phyloP scores from a whole-genome alignment of 1,140 invertebrate genomes.

The Pollicipes pollicipes region DNA sequence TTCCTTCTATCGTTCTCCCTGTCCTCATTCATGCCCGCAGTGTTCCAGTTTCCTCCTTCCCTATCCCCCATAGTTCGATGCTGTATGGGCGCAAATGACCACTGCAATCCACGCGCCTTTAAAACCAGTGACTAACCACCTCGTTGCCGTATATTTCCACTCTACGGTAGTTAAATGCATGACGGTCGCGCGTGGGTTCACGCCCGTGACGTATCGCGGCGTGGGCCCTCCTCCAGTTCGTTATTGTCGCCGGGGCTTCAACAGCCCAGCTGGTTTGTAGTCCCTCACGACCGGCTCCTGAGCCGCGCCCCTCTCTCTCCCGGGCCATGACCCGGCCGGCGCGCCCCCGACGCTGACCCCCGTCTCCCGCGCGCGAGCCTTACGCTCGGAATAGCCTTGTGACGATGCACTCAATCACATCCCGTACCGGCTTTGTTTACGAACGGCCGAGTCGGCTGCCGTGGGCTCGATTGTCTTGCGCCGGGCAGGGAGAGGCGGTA shows the following conservation, averaged over 20 bases:
- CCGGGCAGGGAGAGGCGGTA: neutral
- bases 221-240: too few species aligned
- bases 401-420: neutral
- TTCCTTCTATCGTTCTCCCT: too few species aligned
- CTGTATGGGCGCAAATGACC: too few species aligned
- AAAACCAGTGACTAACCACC: too few species aligned
- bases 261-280: neutral
- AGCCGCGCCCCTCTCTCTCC: neutral
- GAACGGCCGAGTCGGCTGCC: too few species aligned
- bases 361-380: too few species aligned
- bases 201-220: too few species aligned
- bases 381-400: neutral
- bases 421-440: neutral
- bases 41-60: neutral
- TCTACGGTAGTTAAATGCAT: neutral
- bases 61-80: too few species aligned
- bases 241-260: neutral
- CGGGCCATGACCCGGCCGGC: neutral
- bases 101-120: too few species aligned
- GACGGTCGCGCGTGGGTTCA: neutral
- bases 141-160: neutral
- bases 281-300: neutral
- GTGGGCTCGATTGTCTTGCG: neutral
- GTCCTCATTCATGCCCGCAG: neutral
- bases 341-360: neutral